Conservation (phyloP, 1,140 invertebrate genomes). For the Neotoxoptera formosana region DNA sequence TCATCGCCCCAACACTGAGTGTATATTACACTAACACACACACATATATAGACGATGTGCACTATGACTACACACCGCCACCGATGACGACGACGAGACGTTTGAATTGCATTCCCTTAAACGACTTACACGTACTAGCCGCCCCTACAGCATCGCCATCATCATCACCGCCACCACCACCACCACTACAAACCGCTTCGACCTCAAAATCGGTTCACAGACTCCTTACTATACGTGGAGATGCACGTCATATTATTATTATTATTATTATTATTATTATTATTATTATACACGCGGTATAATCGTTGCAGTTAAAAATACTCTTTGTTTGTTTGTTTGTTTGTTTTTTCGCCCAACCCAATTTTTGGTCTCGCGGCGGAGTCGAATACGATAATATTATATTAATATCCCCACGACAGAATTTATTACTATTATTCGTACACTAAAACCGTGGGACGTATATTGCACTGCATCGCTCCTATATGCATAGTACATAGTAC, state of each 20-base stretch:
- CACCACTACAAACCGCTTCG: background rate
- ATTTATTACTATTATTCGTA: background rate
- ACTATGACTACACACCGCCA: background rate
- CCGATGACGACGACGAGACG: constrained; percentile 15
- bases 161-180: background rate
- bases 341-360: background rate
- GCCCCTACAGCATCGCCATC: background rate
- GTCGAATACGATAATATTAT: background rate
- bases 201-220: constrained; percentile 7
- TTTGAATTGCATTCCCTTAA: constrained; percentile 16
- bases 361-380: background rate
- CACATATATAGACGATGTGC: background rate
- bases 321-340: background rate
- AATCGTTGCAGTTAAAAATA: background rate
- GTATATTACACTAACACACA: background rate
- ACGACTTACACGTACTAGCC: background rate
- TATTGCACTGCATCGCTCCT: background rate
- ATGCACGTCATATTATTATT: background rate
- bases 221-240: background rate
- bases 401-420: background rate
- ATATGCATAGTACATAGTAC: background rate
- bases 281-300: constrained; percentile 9
- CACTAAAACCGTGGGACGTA: background rate
- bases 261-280: background rate
- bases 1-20: background rate